Conservation (phyloP, 2,888 invertebrate genomes). For the Crematogaster levior region DNA sequence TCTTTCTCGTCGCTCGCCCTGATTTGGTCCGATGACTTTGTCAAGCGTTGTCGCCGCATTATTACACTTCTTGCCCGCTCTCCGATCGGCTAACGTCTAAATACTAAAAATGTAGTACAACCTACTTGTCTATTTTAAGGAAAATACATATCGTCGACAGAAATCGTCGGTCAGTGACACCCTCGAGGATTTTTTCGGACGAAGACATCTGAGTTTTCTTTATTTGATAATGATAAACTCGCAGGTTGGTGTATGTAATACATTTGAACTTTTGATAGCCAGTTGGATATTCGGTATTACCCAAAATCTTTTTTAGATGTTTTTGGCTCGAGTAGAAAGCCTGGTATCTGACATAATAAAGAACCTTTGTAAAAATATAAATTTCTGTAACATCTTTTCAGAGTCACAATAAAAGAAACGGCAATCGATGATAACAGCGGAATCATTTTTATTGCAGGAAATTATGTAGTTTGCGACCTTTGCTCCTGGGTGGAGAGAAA, state of each 20-base stretch:
- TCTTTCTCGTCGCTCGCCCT: conserved; percentile 18
- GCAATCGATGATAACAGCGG: background rate
- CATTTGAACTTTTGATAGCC: background rate
- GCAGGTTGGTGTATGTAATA: background rate
- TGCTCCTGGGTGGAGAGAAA: conserved; percentile 16
- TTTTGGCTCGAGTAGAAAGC: background rate
- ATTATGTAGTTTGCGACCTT: conserved; percentile 40
- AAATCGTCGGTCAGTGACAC: no score
- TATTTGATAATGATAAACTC: background rate
- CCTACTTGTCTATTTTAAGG: conserved; percentile 3
- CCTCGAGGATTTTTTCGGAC: background rate
- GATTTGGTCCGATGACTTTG: conserved; percentile 48
- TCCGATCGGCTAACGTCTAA: background rate
- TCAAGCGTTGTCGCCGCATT: conserved; percentile 53
- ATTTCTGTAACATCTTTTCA: background rate
- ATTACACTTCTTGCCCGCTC: conserved; percentile 42
- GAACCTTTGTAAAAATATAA: no score
- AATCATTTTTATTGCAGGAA: conserved; percentile 50
- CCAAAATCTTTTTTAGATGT: background rate
- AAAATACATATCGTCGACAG: background rate
- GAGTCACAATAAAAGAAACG: background rate
- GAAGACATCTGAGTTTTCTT: background rate
- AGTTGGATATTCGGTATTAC: background rate
- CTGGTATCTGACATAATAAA: background rate
- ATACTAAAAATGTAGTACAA: conserved; percentile 2